phyloP scores from a whole-genome alignment of 2,113 vertebrate species.

The Colinus virginianus region DNA sequence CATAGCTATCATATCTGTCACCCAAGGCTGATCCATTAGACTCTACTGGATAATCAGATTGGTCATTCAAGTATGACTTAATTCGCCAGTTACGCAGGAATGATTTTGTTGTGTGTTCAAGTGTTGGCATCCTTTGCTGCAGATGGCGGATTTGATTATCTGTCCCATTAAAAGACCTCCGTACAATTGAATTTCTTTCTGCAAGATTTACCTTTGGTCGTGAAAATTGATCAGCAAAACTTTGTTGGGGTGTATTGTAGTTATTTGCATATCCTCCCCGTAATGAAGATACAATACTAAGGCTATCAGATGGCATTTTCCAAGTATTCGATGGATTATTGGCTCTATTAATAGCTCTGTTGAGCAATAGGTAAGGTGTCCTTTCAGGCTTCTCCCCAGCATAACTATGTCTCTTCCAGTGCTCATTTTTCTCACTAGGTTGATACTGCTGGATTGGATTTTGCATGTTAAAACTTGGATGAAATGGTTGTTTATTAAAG shows the following conservation, averaged over 20 bases:
- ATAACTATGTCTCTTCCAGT: slow-evolving; percentile 94
- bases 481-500: slow-evolving; percentile 73
- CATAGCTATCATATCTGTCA: slow-evolving; percentile 81
- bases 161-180: slow-evolving; percentile 88
- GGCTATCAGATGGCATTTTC: slow-evolving; percentile 85
- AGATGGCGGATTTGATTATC: slow-evolving; percentile 85
- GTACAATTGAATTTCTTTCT: slow-evolving; percentile 83
- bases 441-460: slow-evolving; percentile 78
- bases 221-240: slow-evolving; percentile 81
- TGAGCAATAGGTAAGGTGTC: slow-evolving; percentile 75
- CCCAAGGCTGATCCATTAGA: slow-evolving; percentile 72
- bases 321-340: slow-evolving; percentile 77
- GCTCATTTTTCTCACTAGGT: slow-evolving; percentile 79
- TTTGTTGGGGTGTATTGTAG: slow-evolving; percentile 65
- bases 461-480: slow-evolving; percentile 76
- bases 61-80: slow-evolving; percentile 90
- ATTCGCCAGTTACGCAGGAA: slow-evolving; percentile 92
- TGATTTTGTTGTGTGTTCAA: slow-evolving; percentile 89
- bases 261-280: slow-evolving; percentile 73
- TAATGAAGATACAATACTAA: slow-evolving; percentile 74
- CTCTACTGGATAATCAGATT: slow-evolving; percentile 76
- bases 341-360: slow-evolving; percentile 73
- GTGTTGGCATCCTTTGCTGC: slow-evolving; percentile 89
- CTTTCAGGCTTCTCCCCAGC: slow-evolving; percentile 90
- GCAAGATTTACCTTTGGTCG: slow-evolving; percentile 72